phyloP scores from a whole-genome alignment of 2,797 vertebrate genomes.

The Thunnus albacares region DNA sequence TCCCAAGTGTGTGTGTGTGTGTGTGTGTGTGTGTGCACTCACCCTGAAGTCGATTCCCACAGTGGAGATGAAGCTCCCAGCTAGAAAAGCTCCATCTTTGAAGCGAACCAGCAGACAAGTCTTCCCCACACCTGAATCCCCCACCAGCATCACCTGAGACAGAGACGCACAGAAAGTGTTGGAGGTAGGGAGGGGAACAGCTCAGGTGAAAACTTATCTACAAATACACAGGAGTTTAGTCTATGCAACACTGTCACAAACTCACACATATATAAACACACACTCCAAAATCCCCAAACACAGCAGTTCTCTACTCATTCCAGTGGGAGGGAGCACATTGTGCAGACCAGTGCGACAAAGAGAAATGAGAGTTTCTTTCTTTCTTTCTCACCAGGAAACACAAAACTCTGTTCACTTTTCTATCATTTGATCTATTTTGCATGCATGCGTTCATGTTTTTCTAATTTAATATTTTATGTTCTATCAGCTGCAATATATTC shows the following conservation, averaged over 20 bases:
- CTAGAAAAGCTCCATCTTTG: conserved; percentile 94
- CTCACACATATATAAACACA: neutral
- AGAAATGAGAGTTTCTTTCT: conserved; percentile 3
- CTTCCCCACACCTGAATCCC: conserved; percentile 93
- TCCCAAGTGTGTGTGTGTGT: neutral
- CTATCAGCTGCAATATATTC: neutral
- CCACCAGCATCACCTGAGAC: conserved; percentile 87
- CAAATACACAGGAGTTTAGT: conserved; percentile 33
- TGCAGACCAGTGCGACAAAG: conserved; percentile 11
- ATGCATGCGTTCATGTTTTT: neutral
- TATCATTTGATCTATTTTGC: neutral
- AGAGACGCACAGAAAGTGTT: conserved; percentile 15
- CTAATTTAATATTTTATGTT: neutral
- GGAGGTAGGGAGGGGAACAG: neutral
- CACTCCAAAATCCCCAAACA: conserved; percentile 10
- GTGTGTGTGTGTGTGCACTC: conserved; percentile 54
- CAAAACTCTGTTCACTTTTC: neutral
- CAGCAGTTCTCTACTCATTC: conserved; percentile 11
- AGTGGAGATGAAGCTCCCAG: conserved; percentile 94
- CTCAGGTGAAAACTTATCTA: conserved; percentile 32
- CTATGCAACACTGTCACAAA: neutral
- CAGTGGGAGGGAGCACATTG: conserved; percentile 22
- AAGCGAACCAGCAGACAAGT: conserved; percentile 94
- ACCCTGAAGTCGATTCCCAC: conserved; percentile 97
- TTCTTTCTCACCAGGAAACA: neutral